Evolutionary conservation across 2,113 vertebrate species (phyloP).

Genomic region (Penelope pileata): DNA sequence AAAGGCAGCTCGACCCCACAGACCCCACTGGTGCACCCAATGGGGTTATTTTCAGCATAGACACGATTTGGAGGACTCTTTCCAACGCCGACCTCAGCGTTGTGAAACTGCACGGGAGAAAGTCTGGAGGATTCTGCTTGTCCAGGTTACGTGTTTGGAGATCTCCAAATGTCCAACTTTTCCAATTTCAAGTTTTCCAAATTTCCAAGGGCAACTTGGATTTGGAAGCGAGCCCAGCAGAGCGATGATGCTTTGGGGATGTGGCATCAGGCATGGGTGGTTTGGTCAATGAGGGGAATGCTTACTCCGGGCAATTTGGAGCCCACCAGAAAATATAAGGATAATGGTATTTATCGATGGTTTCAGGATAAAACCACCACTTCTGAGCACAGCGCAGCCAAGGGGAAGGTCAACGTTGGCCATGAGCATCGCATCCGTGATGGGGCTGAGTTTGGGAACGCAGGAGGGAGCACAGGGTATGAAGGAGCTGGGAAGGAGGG

Average conservation of each 20-base stretch:
- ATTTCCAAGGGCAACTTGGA: accelerated
- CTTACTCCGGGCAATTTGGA: accelerated
- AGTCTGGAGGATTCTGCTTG: not conserved
- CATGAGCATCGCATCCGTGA: accelerated
- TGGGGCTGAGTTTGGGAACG: not conserved
- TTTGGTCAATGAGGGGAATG: not conserved
- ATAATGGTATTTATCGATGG: not conserved
- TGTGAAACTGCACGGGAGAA: not conserved
- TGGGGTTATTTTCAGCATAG: not conserved
- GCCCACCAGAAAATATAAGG: accelerated
- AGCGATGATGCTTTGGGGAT: accelerated
- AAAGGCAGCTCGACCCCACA: not conserved
- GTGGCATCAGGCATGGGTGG: accelerated
- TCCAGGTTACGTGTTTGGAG: not conserved
- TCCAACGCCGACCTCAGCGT: not conserved
- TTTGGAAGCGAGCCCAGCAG: accelerated
- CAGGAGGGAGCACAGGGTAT: not conserved
- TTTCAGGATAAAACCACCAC: accelerated
- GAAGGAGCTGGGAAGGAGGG: not conserved
- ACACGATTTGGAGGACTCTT: accelerated
- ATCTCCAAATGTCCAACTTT: not conserved
- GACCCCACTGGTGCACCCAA: accelerated
- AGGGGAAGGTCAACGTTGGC: too few relatives aligned
- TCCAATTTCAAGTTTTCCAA: not conserved
- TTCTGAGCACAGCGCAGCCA: accelerated